phyloP scores from a whole-genome alignment of 2,113 vertebrate species.

The Rhodinocichla rosea region DNA sequence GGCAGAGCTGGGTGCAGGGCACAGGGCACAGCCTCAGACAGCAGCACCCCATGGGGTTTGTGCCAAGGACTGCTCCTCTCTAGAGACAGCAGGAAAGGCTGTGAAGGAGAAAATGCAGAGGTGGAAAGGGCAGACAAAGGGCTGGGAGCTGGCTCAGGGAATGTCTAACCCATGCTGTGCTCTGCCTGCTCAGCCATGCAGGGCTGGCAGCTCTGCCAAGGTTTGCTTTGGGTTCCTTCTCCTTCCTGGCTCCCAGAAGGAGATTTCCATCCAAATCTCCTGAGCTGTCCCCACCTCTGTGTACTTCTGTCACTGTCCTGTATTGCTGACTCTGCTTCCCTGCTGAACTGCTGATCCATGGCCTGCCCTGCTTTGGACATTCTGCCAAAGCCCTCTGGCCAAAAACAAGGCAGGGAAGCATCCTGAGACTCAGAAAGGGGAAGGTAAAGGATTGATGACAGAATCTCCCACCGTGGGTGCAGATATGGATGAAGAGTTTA shows the following conservation, averaged over 20 bases:
- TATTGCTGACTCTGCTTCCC: background rate
- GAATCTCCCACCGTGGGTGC: background rate
- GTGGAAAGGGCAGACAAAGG: background rate
- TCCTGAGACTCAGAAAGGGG: background rate
- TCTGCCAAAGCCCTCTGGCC: background rate
- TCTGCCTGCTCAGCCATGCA: background rate
- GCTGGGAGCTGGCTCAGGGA: background rate
- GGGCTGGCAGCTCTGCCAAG: background rate
- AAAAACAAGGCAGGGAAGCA: background rate
- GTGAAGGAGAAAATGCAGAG: background rate
- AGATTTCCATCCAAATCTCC: background rate
- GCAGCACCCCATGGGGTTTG: background rate
- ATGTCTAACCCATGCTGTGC: background rate
- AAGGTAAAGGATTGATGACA: background rate
- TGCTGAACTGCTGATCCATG: background rate
- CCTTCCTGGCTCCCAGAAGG: background rate
- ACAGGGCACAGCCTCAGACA: background rate
- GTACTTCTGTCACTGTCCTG: background rate
- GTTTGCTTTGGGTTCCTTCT: background rate
- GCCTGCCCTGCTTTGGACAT: background rate
- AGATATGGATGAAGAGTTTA: background rate
- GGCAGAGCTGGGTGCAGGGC: background rate
- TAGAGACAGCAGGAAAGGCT: background rate
- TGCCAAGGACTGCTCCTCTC: background rate
- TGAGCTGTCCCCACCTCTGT: background rate